Percentiles rank a stretch among this genome's conserved stretches.
These are phyloP conservation scores for Pogonognathellus flavescens DNA, from an alignment of 1,140 invertebrate genomes.

Conservation along the genomic window DNA sequence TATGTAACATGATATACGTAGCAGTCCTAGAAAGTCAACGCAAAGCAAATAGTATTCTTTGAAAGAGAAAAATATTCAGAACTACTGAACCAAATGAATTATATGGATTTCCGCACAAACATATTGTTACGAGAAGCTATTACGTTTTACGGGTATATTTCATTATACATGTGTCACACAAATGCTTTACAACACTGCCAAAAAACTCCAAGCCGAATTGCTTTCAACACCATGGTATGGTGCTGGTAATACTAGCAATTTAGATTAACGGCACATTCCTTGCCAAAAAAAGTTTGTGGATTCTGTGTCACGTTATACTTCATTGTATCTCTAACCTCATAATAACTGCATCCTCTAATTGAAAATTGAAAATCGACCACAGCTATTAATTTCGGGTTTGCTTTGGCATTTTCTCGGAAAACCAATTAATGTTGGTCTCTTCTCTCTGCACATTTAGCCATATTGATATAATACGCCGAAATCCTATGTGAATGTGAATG, in stretches of 20 bases:
- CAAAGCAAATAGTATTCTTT: too few species aligned
- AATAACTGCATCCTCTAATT: background rate
- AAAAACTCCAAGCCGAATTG: slow-evolving; percentile 13
- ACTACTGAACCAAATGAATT: background rate
- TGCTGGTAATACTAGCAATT: background rate
- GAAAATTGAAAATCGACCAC: background rate
- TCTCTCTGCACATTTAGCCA: too few species aligned
- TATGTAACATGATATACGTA: too few species aligned
- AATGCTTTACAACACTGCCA: background rate
- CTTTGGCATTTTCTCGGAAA: too few species aligned
- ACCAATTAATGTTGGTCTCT: too few species aligned
- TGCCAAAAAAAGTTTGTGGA: slow-evolving; percentile 28
- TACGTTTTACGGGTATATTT: slow-evolving; percentile 25
- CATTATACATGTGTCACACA: background rate
- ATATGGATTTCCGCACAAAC: slow-evolving; percentile 1
- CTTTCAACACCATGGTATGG: background rate
- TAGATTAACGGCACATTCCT: slow-evolving; percentile 22
- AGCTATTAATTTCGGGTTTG: too few species aligned
- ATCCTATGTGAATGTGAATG: too few species aligned
- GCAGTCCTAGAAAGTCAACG: too few species aligned
- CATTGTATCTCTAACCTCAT: background rate
- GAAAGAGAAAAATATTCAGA: too few species aligned
- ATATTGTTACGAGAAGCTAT: slow-evolving; percentile 8
- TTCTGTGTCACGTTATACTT: background rate
- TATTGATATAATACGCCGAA: too few species aligned